Base-by-base conservation (phyloP, 1,140 invertebrate genomes). In the Triops longicaudatus region DNA sequence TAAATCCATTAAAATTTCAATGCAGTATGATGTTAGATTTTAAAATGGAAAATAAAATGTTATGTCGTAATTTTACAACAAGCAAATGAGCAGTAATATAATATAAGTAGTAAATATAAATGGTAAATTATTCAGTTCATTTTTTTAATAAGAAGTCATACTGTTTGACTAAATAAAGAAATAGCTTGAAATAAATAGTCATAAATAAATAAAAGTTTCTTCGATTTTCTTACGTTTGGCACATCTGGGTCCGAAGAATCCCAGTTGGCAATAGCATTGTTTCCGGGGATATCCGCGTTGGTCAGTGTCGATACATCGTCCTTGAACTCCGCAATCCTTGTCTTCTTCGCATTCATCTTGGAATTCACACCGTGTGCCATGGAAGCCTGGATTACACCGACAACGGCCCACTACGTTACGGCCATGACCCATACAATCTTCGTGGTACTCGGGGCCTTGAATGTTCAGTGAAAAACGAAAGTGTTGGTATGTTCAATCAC, bases 231-330 rank as follows among this genome's bases (percentile, higher is more conserved):
- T 81, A 86, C 86, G 79, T 80, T 81, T 83, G 74, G 83, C 78
- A 80, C 87, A 88, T 11, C 81, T 79, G 31, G 79, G 78, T 11
- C 86, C 86, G 82, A 92, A 95, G 89, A 92, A 96, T 17, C 95
- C 94, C 26, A 88, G 86, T 78, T 93, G 89, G 82, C 95, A 98
- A 83, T 93, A 98, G 83, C 96, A 98, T 80, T 93, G 91, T 79
- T 89, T 90, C 31, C 88, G 89, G 0, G 95, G 95, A 27, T 91
- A 86, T 10, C 91, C 91, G 0, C 92, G 94, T 0, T 93, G 89
- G 43, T 90, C 87, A 14, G 92, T 85, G 82, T 95, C 90, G 14
- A 95, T 86, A 82, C 96, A 97, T 79, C 90, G 89, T 44, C 95
- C 95, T 78, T 92, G 89, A 77, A 89, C 88, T 12, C 92, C 92